Conservation (phyloP, 2,888 invertebrate species). For the Orthosia gracilis region DNA sequence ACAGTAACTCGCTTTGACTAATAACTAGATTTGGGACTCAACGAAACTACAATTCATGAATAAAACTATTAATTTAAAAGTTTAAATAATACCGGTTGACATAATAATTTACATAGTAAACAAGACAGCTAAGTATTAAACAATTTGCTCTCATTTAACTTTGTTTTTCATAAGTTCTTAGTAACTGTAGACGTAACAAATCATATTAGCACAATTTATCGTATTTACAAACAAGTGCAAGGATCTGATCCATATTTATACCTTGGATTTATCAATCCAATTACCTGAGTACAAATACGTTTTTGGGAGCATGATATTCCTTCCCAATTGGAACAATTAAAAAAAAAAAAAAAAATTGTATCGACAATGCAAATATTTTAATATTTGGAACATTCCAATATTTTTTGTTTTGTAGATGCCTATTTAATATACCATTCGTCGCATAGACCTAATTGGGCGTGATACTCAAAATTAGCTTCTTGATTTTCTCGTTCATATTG, state of each 20-base stretch:
- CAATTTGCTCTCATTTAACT: constrained; percentile 9
- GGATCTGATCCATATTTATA: constrained; percentile 31
- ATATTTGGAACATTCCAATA: neutral
- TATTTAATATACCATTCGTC: too few relatives aligned
- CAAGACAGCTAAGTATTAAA: neutral
- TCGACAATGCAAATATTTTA: too few relatives aligned
- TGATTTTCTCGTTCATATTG: neutral
- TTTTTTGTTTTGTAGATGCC: too few relatives aligned
- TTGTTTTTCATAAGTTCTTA: constrained; percentile 25
- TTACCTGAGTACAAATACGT: constrained; percentile 3
- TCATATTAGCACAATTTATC: constrained; percentile 13
- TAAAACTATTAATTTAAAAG: too few relatives aligned
- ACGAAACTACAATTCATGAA: too few relatives aligned
- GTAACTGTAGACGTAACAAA: neutral
- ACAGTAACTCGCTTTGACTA: too few relatives aligned
- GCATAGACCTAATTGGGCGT: neutral
- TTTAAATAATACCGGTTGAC: neutral
- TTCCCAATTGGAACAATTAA: neutral
- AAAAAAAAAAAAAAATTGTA: too few relatives aligned
- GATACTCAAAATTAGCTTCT: neutral
- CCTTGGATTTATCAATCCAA: neutral
- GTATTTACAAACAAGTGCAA: constrained; percentile 28
- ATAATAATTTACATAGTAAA: neutral
- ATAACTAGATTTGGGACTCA: too few relatives aligned
- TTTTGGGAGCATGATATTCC: neutral